These are phyloP conservation scores for Lepidonotus clava DNA, from an alignment of 2,888 invertebrate species.

Conservation along the genomic window DNA sequence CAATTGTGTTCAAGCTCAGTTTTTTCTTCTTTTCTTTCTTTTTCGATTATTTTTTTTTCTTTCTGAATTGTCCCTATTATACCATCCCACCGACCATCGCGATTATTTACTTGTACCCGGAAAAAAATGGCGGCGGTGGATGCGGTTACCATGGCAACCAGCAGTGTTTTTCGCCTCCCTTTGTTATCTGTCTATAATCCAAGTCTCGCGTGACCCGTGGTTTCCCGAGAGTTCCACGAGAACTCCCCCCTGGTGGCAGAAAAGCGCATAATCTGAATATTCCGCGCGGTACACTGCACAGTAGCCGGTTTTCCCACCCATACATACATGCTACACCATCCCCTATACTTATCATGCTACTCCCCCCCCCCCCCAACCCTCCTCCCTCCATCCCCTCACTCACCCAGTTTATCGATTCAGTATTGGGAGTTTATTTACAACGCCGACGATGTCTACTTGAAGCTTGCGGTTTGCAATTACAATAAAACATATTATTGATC, in stretches of 20 bases:
- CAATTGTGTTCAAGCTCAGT: too few relatives aligned
- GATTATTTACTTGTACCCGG: not conserved
- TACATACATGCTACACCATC: too few relatives aligned
- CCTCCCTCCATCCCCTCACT: not conserved
- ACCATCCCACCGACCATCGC: not conserved
- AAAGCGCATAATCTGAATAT: not conserved
- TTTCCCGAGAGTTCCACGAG: not conserved
- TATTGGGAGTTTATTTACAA: not conserved
- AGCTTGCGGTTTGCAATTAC: too few relatives aligned
- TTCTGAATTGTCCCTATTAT: not conserved
- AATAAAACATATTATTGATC: too few relatives aligned
- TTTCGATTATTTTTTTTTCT: too few relatives aligned
- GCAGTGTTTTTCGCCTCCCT: not conserved
- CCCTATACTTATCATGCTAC: too few relatives aligned
- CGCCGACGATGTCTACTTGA: too few relatives aligned
- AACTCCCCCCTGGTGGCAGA: not conserved
- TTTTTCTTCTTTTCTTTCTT: too few relatives aligned
- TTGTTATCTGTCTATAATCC: constrained; percentile 27
- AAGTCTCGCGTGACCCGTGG: not conserved
- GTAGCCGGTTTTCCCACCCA: too few relatives aligned
- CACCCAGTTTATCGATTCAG: not conserved
- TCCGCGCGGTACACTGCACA: not conserved
- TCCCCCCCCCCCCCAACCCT: not conserved
- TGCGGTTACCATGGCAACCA: not conserved
- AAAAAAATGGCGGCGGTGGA: not conserved